Percentiles rank a stretch among this genome's conserved stretches.
Conservation (phyloP, 2,888 invertebrate species). For the Macrophya alboannulata region DNA sequence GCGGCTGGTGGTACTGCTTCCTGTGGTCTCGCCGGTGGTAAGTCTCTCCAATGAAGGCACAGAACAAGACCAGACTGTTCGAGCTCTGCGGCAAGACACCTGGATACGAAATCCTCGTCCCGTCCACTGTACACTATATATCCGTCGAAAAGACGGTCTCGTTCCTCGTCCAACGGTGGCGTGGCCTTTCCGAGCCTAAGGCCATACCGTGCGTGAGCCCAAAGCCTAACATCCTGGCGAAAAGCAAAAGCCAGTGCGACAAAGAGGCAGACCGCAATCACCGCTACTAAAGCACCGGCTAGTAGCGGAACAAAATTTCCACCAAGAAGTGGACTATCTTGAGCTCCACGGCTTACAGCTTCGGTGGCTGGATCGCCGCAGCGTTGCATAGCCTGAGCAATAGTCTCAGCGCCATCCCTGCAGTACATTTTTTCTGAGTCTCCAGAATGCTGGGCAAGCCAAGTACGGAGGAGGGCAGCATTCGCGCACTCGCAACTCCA, state of each 20-base stretch:
- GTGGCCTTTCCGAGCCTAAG: conserved; percentile 83
- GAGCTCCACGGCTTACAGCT: conserved; percentile 85
- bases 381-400: conserved; percentile 82
- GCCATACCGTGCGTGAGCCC: conserved; percentile 91
- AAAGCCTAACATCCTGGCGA: conserved; percentile 89
- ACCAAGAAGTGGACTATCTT: conserved; percentile 85
- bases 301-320: conserved; percentile 89
- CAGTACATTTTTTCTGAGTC: conserved; percentile 88
- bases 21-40: conserved; percentile 77
- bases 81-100: conserved; percentile 87
- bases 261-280: conserved; percentile 86
- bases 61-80: conserved; percentile 88
- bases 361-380: conserved; percentile 87
- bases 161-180: conserved; percentile 80
- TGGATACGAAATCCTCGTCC: conserved; percentile 88
- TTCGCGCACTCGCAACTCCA: conserved; percentile 93
- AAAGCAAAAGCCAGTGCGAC: conserved; percentile 88
- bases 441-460: conserved; percentile 86
- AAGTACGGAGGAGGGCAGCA: conserved; percentile 86
- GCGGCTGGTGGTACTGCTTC: conserved; percentile 84
- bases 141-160: conserved; percentile 88
- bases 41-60: conserved; percentile 82
- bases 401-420: conserved; percentile 82
- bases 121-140: conserved; percentile 93
- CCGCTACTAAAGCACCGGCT: conserved; percentile 87